Evolutionary conservation across 2,888 invertebrate genomes (phyloP).

Genomic region (Ctena decussata): DNA sequence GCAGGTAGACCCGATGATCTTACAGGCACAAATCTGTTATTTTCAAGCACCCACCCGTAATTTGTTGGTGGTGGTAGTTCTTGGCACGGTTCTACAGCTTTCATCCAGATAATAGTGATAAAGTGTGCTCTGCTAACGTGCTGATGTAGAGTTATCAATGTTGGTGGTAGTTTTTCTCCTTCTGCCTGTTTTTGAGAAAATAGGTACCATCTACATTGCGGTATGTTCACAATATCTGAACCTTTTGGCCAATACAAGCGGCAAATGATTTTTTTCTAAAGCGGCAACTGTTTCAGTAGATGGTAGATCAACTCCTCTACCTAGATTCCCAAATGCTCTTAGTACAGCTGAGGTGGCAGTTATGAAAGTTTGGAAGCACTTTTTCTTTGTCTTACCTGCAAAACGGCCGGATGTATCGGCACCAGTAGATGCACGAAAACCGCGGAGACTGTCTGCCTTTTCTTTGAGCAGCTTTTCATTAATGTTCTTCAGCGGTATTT

Average conservation of each 20-base stretch:
- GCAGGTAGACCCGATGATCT: not conserved
- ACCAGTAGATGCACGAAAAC: not conserved
- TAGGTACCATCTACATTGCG: conserved; percentile 4
- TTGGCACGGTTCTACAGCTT: not conserved
- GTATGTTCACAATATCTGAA: not conserved
- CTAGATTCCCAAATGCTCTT: not conserved
- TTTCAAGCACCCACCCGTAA: not conserved
- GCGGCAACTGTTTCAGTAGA: not conserved
- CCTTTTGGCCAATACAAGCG: not conserved
- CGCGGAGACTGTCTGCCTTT: not conserved
- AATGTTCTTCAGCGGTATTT: not conserved
- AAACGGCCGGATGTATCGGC: not conserved
- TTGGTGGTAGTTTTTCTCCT: not conserved
- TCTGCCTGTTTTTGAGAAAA: not conserved
- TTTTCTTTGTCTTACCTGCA: not conserved
- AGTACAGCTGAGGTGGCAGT: not conserved
- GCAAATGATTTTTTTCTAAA: not conserved
- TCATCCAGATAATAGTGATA: not conserved
- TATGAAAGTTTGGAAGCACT: not conserved
- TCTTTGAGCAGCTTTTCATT: not conserved
- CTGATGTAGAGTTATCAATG: not conserved
- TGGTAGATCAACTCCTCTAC: not conserved
- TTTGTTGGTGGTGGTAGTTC: not conserved
- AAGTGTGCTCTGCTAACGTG: not conserved
- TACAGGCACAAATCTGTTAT: not conserved